Percentiles rank a stretch among this genome's conserved stretches.
phyloP scores from a whole-genome alignment of 2,888 invertebrate genomes.

The Syritta pipiens region DNA sequence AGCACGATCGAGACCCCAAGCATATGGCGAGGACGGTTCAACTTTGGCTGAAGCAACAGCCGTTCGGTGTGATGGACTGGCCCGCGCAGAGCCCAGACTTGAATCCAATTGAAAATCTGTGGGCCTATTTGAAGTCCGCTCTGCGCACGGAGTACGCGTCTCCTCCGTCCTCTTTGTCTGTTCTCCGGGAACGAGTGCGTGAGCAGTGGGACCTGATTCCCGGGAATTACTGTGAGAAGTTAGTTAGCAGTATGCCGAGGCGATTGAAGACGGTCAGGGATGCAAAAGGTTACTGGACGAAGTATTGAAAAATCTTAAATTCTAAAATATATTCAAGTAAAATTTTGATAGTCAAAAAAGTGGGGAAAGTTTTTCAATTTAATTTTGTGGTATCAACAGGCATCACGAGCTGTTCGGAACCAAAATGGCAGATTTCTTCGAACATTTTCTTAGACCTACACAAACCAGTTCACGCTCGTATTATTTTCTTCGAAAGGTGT shows the following conservation, averaged over 20 bases:
- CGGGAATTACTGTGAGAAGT: constrained; percentile 41
- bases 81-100: constrained; percentile 59
- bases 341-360: no score
- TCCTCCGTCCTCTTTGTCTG: constrained; percentile 26
- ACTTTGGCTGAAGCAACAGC: constrained; percentile 40
- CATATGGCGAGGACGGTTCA: constrained; percentile 53
- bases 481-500: no score
- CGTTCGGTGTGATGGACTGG: constrained; percentile 45
- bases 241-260: constrained; percentile 35
- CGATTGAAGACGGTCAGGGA: constrained; percentile 43
- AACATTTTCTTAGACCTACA: no score
- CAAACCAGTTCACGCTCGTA: no score
- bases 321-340: no score
- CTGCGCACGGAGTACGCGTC: constrained; percentile 44
- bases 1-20: constrained; percentile 59
- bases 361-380: no score
- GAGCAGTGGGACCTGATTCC: constrained; percentile 51
- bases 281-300: constrained; percentile 54
- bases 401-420: no score
- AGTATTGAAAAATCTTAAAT: constrained; percentile 43
- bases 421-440: no score
- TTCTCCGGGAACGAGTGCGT: constrained; percentile 30
- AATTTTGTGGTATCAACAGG: no score
- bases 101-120: constrained; percentile 59
- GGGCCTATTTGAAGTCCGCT: constrained; percentile 60